Base-by-base conservation (phyloP, 2,888 invertebrate genomes). In the Plagodis dolabraria region DNA sequence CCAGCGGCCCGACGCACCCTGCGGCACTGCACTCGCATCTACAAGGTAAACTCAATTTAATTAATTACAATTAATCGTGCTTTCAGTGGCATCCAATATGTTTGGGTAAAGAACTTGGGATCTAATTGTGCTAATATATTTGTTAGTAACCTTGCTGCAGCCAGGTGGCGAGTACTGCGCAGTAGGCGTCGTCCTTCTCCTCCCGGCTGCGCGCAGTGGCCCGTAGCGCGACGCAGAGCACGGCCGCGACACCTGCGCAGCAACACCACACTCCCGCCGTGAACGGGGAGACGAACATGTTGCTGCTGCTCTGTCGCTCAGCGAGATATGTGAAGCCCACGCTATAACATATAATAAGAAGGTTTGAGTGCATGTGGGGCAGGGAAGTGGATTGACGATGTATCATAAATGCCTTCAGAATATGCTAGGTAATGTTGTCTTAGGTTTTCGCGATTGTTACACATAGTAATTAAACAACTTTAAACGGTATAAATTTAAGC, bases 251-350 rank as follows among this genome's bases (percentile, higher is more conserved):
- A 7, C 54, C 79, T 0, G 85, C 65, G 36, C 83, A 85, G 2
- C 80, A 67, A 74, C 75, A 79, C 90, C 91, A 90, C 0, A 89
- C 89, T 0, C 57, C 75, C 0, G 70, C 62, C 0, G 86, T 80
- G 67, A 91, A 91, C 0, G 91, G 91, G 46, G 83, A 85, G 58
- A 87, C 67, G 59, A 76, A 91, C 89, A 91, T 89, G 59, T 88
- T 90, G 54, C 74, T 85, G 65, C 86, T 89, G 63, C 89, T 90
- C 53, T 87, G 85, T 0, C 91, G 78, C 53, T 89, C 89, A 6
- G 89, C 82, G 33, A 91, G 60, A 67, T 89, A 91, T 0, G 85
- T 85, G 68, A 91, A 90, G 0, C 91, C 90, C 0, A 86, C 85
- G 7, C 91, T 90, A 68, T 6, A 11, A 5, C n/a, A 47, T 22